Evolutionary conservation across 1,140 invertebrate species (phyloP).

Genomic region (Drosophila yakuba): DNA sequence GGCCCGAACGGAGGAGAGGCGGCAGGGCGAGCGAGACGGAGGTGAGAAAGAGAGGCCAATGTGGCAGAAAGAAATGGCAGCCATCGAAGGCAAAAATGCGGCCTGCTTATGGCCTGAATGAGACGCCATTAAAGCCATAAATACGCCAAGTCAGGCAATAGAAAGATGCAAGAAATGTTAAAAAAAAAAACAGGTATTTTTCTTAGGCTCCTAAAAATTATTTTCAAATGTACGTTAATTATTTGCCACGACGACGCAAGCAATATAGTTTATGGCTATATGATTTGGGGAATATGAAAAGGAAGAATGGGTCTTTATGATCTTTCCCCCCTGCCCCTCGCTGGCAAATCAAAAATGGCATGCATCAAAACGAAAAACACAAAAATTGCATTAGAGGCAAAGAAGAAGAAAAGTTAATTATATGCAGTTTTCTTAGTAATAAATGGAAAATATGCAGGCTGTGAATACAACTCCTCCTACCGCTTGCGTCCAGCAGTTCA

Average conservation of each 20-base stretch:
- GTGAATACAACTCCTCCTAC: conserved; percentile 64
- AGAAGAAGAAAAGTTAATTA: conserved; percentile 19
- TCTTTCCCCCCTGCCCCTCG: conserved; percentile 7
- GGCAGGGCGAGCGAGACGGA: conserved; percentile 15
- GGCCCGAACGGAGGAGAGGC: conserved; percentile 10
- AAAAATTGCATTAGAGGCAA: conserved; percentile 21
- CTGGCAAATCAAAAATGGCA: conserved; percentile 60
- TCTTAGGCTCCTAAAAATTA: conserved; percentile 61
- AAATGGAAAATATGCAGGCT: conserved; percentile 8
- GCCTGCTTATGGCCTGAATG: conserved; percentile 53
- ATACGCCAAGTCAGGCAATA: conserved; percentile 52
- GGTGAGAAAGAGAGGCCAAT: conserved; percentile 13
- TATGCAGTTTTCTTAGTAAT: conserved; percentile 4
- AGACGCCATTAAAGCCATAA: conserved; percentile 78
- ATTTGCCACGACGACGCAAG: conserved; percentile 73
- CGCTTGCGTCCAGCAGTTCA: conserved; percentile 78
- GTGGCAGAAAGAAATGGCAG: conserved; percentile 61
- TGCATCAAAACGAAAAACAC: conserved; percentile 41
- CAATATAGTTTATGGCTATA: conserved; percentile 79
- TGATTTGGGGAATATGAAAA: conserved; percentile 26
- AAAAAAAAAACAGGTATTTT: conserved; percentile 4
- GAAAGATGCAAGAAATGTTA: conserved; percentile 18
- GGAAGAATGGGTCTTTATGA: conserved; percentile 20
- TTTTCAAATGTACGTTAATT: conserved; percentile 83
- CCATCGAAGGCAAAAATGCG: conserved; percentile 33